Evolutionary conservation across 2,888 invertebrate genomes (phyloP).

Genomic region (Ectemnius cavifrons): DNA sequence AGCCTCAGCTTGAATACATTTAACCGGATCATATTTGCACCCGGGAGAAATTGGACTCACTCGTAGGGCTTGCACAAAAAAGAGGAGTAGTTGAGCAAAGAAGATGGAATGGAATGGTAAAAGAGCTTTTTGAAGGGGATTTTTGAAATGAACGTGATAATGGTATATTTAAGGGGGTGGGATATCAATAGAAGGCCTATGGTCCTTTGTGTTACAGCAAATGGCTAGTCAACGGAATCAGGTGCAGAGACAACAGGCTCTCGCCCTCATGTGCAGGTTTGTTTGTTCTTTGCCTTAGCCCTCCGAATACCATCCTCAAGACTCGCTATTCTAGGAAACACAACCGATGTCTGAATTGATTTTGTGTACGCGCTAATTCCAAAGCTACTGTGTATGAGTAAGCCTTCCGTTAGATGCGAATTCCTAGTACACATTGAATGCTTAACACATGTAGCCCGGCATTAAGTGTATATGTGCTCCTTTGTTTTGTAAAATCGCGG

Average conservation of each 20-base stretch:
- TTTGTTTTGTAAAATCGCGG: too few species aligned
- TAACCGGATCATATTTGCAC: too few species aligned
- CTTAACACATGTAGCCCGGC: too few species aligned
- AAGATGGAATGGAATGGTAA: constrained; percentile 68
- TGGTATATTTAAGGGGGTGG: constrained; percentile 69
- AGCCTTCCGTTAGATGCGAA: too few species aligned
- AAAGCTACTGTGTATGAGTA: too few species aligned
- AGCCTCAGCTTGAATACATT: too few species aligned
- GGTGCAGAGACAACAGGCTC: constrained; percentile 93
- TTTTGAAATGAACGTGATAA: constrained; percentile 63
- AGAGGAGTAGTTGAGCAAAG: constrained; percentile 61
- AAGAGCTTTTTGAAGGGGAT: constrained; percentile 64
- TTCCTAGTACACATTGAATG: too few species aligned
- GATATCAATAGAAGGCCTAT: constrained; percentile 77
- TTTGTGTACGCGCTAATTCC: too few species aligned
- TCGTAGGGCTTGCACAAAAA: constrained; percentile 1
- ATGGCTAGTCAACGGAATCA: constrained; percentile 93
- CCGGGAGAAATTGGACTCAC: not conserved
- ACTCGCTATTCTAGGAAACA: constrained; percentile 55
- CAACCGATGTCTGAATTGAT: not conserved
- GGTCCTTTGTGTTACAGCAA: constrained; percentile 83
- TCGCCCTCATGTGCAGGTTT: constrained; percentile 94
- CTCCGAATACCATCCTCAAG: constrained; percentile 55
- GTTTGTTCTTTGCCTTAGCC: constrained; percentile 73
- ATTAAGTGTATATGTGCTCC: too few species aligned